A percentile compares a stretch with the other conserved stretches of the same genome.
These are phyloP conservation scores for Caiman crocodilus DNA, from an alignment of 2,797 vertebrate genomes.

Conservation along the genomic window DNA sequence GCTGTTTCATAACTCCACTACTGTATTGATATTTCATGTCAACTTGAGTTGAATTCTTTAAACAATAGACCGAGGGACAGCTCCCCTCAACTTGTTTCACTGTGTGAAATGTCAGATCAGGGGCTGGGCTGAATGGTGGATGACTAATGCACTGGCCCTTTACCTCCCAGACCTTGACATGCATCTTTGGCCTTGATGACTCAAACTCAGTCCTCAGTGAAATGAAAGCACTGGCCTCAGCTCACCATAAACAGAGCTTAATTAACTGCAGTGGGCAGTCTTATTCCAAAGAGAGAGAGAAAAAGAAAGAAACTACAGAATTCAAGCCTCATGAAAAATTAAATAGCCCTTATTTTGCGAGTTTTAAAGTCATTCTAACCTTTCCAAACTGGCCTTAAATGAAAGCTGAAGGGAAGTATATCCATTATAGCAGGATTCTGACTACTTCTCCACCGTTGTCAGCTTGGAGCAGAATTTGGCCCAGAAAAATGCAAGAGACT, in stretches of 20 bases:
- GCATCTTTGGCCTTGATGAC: slow-evolving; percentile 79
- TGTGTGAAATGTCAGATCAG: slow-evolving; percentile 76
- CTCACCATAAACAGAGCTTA: slow-evolving; percentile 30
- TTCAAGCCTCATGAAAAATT: background rate
- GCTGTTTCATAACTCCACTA: slow-evolving; percentile 44
- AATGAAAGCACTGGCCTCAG: slow-evolving; percentile 56
- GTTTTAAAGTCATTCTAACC: background rate
- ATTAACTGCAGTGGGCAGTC: slow-evolving; percentile 30
- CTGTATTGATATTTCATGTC: slow-evolving; percentile 46
- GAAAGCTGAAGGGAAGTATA: background rate
- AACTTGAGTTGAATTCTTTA: background rate
- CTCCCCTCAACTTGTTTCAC: slow-evolving; percentile 62
- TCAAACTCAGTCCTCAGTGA: slow-evolving; percentile 68
- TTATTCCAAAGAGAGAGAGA: slow-evolving; percentile 29
- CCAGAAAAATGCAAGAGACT: background rate
- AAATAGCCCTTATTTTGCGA: background rate
- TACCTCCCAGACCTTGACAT: slow-evolving; percentile 75
- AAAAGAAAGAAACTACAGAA: background rate
- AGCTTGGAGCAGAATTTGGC: background rate
- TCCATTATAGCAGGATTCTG: background rate
- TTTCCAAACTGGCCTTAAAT: background rate
- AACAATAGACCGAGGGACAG: slow-evolving; percentile 50
- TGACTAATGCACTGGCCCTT: slow-evolving; percentile 78
- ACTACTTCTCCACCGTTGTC: background rate
- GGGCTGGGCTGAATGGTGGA: slow-evolving; percentile 68